These are phyloP conservation scores for Diogma glabrata DNA, from an alignment of 2,888 invertebrate genomes.

Conservation along the genomic window DNA sequence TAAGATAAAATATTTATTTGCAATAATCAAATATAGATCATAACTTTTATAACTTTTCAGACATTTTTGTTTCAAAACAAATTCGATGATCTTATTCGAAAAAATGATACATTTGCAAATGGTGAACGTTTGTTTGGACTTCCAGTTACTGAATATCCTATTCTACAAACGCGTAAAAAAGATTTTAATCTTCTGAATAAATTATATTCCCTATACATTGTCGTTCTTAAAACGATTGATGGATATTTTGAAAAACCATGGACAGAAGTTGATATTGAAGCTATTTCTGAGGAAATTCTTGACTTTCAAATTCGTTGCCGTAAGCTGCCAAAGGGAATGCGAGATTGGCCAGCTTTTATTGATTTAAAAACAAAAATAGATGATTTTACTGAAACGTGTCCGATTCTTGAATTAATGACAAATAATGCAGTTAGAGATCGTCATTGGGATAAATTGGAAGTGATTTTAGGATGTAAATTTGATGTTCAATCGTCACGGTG, in stretches of 20 bases:
- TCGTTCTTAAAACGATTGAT: slow-evolving; percentile 75
- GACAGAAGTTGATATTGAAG: slow-evolving; percentile 71
- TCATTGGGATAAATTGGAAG: slow-evolving; percentile 57
- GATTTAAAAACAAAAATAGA: slow-evolving; percentile 82
- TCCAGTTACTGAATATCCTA: slow-evolving; percentile 71
- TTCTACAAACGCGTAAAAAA: slow-evolving; percentile 64
- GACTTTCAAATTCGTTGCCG: slow-evolving; percentile 81
- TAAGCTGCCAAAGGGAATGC: slow-evolving; percentile 71
- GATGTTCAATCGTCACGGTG: slow-evolving; percentile 72
- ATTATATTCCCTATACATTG: slow-evolving; percentile 62
- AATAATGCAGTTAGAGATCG: slow-evolving; percentile 74
- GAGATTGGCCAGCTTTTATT: slow-evolving; percentile 77
- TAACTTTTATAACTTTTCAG: slow-evolving; percentile 38
- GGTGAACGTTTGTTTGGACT: slow-evolving; percentile 79
- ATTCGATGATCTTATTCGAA: slow-evolving; percentile 73
- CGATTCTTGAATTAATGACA: slow-evolving; percentile 76
- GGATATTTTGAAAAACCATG: slow-evolving; percentile 78
- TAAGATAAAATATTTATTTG: slow-evolving; percentile 14
- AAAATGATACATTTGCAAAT: slow-evolving; percentile 69
- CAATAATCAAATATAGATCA: not conserved
- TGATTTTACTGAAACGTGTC: slow-evolving; percentile 81
- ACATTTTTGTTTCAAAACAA: slow-evolving; percentile 63
- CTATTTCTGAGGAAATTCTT: slow-evolving; percentile 62
- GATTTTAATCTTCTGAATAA: slow-evolving; percentile 76
- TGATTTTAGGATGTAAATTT: slow-evolving; percentile 49